Evolutionary conservation across 2,113 vertebrate genomes (phyloP).

Genomic region (Zapornia atra): DNA sequence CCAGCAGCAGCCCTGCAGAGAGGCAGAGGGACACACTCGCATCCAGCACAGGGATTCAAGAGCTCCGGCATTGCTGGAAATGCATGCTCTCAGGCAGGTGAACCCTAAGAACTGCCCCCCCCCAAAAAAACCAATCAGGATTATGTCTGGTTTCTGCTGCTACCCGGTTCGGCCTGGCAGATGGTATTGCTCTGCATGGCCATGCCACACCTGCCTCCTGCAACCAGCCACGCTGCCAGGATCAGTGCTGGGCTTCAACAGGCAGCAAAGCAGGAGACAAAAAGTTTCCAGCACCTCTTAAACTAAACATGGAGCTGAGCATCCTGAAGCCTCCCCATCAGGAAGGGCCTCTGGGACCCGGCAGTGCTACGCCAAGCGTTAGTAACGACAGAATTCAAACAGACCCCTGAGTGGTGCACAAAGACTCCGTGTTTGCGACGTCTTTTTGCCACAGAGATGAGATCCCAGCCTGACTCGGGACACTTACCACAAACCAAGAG

Average conservation of each 20-base stretch:
- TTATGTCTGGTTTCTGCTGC: background rate
- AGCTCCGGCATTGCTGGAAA: background rate
- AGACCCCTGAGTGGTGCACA: background rate
- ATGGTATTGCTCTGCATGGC: no score
- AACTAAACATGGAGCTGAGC: background rate
- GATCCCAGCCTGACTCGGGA: rapidly evolving
- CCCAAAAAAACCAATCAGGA: rapidly evolving
- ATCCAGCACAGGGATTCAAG: rapidly evolving
- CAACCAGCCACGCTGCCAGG: background rate
- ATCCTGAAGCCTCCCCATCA: no score
- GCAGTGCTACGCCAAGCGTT: no score
- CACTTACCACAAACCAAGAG: constrained; percentile 51
- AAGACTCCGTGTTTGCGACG: rapidly evolving
- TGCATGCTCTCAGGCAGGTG: rapidly evolving
- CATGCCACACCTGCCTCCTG: rapidly evolving
- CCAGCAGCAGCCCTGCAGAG: background rate
- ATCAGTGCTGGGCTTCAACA: background rate
- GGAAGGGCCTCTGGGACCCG: no score
- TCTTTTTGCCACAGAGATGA: rapidly evolving
- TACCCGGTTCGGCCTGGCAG: background rate
- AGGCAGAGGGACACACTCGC: background rate
- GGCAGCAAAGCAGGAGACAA: background rate
- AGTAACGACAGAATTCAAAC: background rate
- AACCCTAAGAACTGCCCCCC: background rate
- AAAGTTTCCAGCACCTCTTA: background rate